Evolutionary conservation across 2,797 vertebrate genomes (phyloP).

Genomic region (Pteropus rufus): DNA sequence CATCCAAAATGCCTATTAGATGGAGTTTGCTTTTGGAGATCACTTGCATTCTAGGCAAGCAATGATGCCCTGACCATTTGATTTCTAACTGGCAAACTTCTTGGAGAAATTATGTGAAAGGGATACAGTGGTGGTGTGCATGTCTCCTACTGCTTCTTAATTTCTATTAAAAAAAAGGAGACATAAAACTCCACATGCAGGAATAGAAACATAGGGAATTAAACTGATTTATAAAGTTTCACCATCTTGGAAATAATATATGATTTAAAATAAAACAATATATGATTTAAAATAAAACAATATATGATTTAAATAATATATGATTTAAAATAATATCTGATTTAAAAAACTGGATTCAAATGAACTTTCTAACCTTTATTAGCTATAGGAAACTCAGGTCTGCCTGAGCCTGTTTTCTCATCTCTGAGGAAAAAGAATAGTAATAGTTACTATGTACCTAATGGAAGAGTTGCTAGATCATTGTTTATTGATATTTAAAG

Average conservation of each 20-base stretch:
- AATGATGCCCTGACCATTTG: neutral
- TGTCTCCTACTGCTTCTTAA: neutral
- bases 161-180: neutral
- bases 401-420: neutral
- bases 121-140: accelerated
- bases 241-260: neutral
- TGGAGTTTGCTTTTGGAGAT: constrained; percentile 35
- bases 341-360: neutral
- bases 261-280: neutral
- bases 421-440: neutral
- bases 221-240: neutral
- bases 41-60: neutral
- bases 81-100: neutral
- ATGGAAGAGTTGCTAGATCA: neutral
- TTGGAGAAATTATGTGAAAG: neutral
- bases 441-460: neutral
- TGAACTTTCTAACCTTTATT: neutral
- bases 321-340: neutral
- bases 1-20: neutral
- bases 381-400: neutral
- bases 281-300: neutral
- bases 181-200: neutral
- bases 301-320: neutral
- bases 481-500: neutral
- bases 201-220: neutral